These are phyloP conservation scores for Pteropus alecto DNA, from an alignment of 2,113 vertebrate species.

Conservation along the genomic window DNA sequence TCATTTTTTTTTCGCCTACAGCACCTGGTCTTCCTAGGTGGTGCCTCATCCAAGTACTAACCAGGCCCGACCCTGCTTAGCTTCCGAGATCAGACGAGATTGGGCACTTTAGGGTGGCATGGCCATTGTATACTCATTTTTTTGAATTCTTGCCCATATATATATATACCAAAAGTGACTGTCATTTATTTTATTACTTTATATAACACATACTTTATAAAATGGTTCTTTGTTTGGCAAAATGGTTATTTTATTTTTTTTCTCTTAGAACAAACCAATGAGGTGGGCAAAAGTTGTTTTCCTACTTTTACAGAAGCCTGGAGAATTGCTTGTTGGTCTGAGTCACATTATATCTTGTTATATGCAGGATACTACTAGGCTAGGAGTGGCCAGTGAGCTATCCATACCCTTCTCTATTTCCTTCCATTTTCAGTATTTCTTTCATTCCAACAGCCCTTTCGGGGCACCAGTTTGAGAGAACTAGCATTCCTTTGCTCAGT, in stretches of 20 bases:
- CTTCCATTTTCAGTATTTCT: not conserved
- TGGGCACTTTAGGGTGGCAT: no score
- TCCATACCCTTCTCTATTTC: not conserved
- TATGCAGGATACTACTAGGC: not conserved
- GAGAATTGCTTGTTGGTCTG: not conserved
- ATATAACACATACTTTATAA: not conserved
- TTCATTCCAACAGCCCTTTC: not conserved
- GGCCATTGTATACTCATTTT: not conserved
- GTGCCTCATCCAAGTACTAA: no score
- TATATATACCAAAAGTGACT: not conserved
- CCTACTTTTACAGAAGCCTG: not conserved
- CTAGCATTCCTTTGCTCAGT: not conserved
- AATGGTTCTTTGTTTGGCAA: not conserved
- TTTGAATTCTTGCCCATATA: not conserved
- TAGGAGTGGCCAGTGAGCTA: not conserved
- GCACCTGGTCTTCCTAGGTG: no score
- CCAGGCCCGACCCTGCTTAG: no score
- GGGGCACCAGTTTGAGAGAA: not conserved
- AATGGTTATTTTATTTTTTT: not conserved
- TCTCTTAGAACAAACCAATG: not conserved
- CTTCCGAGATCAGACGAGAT: no score
- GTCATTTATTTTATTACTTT: not conserved
- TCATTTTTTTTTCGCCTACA: not conserved
- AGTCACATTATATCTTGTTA: not conserved
- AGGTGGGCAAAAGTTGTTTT: not conserved